phyloP scores from a whole-genome alignment of 2,888 invertebrate genomes.

The Dioctria rufipes region DNA sequence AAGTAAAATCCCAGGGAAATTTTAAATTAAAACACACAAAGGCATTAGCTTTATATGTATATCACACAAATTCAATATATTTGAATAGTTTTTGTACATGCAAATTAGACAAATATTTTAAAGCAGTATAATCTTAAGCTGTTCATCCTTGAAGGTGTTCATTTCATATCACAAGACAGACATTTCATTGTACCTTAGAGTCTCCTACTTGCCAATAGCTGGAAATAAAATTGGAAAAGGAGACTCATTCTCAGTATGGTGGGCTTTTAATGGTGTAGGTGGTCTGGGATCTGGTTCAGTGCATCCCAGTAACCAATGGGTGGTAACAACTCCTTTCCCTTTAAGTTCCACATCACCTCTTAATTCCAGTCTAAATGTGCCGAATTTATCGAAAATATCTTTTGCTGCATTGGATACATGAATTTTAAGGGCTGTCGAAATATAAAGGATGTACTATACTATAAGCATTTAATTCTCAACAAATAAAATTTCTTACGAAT shows the following conservation, averaged over 20 bases:
- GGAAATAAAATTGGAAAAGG: slow-evolving; percentile 71
- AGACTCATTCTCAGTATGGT: slow-evolving; percentile 65
- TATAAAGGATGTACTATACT: not conserved
- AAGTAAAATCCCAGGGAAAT: too few species aligned
- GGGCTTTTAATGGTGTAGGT: slow-evolving; percentile 68
- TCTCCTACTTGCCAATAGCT: slow-evolving; percentile 68
- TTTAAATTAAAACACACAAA: not conserved
- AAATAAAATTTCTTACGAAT: slow-evolving; percentile 75
- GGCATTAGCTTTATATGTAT: not conserved
- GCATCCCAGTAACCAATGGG: slow-evolving; percentile 86
- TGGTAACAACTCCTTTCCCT: slow-evolving; percentile 86
- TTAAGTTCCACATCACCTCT: slow-evolving; percentile 93
- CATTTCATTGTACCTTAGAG: not conserved
- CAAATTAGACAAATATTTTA: slow-evolving; percentile 1
- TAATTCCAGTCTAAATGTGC: slow-evolving; percentile 86
- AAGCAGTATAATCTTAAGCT: not conserved
- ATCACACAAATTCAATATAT: slow-evolving; percentile 21
- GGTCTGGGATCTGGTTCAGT: slow-evolving; percentile 78
- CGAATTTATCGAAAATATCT: slow-evolving; percentile 85
- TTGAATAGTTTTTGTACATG: slow-evolving; percentile 12
- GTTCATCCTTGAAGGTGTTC: not conserved
- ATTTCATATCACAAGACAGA: slow-evolving; percentile 5
- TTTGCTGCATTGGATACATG: slow-evolving; percentile 90
- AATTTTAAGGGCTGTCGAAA: slow-evolving; percentile 82
- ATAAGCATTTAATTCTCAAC: not conserved